Base-by-base conservation (phyloP, 2,888 invertebrate genomes). In the Calameuta pallipes region DNA sequence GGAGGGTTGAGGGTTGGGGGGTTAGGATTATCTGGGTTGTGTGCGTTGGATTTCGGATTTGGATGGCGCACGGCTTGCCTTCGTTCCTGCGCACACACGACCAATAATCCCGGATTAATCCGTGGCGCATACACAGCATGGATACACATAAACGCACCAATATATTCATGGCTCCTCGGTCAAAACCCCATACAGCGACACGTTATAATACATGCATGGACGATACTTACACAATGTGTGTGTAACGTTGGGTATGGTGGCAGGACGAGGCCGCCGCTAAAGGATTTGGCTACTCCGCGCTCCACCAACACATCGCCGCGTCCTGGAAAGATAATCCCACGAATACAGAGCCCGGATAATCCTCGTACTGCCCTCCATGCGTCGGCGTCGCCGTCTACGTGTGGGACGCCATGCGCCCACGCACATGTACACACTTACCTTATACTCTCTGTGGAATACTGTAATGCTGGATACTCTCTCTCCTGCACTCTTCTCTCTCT, bases 11-110 rank as follows among this genome's bases (percentile, higher is more conserved):
- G 74, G 79, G 79, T 79, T 74, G 56, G 56, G 69, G 74, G 79
- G 79, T 79, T 74, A 79, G 79, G 79, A 79, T 79, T 79, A 79
- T 86, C 87, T 85, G 87, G 85, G 87, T 86, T 87, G 90, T 90
- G 89, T 90, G 91, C 88, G 90, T 90, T 87, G 89, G 91, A 91
- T 91, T 90, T 90, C 83, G 89, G 89, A 89, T 90, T 90, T 89
- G 87, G 87, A 86, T 85, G 86, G 83, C 88, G 85, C 85, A 84
- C 69, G 77, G 81, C 80, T 80, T 79, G 84, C 73, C 82, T 80
- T 74, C 77, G 69, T 11, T 13, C 13, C 31, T 81, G 83, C 87
- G 84, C 88, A 87, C 87, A 89, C 88, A 86, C 86, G 85, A 84
- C 85, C 88, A 88, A 88, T 90, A 90, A 90, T 90, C 89, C 90